Evolutionary conservation across 92 coral and sea anemone genomes (phyloP), one percentile per base, ranked within the genome.

Genomic region (Parazoanthus swiftii): DNA sequence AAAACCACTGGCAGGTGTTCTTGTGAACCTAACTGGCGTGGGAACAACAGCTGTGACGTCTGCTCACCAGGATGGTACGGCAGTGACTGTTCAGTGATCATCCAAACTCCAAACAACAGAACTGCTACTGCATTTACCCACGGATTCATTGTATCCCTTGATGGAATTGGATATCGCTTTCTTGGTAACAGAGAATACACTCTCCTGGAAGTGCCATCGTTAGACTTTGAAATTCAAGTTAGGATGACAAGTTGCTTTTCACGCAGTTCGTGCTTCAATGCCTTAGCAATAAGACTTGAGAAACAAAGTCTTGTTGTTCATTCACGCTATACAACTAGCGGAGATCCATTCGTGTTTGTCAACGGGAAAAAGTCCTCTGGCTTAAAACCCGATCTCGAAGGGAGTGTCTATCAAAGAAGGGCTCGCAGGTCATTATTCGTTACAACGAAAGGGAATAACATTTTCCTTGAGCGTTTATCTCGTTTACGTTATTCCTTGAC

Each of bases 21-120:
- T 5, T 93, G 95, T 73, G 89, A 93, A 33, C 87, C 89, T 18
- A 90, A 91, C 77, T 90, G 95, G 95, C 93, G 95, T 35, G 95
- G 95, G 36, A 89, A 86, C 76, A 37, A 78, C 37, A 74, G 29
- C 85, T 93, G 95, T 50, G 87, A 88, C 56, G 82, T 79, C 9
- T 93, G 95, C 84, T 59, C 91, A 25, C 80, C 82, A 46, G 93
- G 95, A 2, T 93, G 93, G 93, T 85, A 79, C 59, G 95, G 95
- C 82, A 70, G 68, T 1, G 93, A 93, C 82, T 93, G 95, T 74
- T 90, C 95, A 10, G 83, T 93, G 16, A 18, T 88, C 58, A 68
- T 90, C 35, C 90, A 63, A 38, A 85, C 48, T 39, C 46, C 91
- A 33, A 48, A 82, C 37, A 89, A 89, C 65, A 21, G 26, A 33